phyloP scores from a whole-genome alignment of 2,113 vertebrate species.

The Pteronura brasiliensis region DNA sequence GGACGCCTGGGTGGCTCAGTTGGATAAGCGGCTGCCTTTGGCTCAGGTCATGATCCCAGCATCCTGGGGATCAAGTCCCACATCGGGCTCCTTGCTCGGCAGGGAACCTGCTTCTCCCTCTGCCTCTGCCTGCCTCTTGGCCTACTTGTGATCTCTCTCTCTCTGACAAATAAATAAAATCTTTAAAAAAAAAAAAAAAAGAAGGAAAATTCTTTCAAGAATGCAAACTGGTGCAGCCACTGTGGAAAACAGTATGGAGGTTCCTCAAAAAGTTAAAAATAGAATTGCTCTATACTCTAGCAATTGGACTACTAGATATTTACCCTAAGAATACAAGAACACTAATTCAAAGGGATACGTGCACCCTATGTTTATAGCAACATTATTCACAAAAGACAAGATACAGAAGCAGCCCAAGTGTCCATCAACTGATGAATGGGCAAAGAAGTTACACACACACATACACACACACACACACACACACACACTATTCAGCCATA shows the following conservation, averaged over 20 bases:
- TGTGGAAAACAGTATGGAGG: not conserved
- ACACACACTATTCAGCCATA: not conserved
- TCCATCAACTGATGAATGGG: not conserved
- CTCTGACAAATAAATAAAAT: too few relatives aligned
- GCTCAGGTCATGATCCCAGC: too few relatives aligned
- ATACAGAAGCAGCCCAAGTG: not conserved
- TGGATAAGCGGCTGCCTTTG: too few relatives aligned
- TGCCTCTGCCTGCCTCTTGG: too few relatives aligned
- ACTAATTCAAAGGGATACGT: not conserved
- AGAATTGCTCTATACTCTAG: not conserved
- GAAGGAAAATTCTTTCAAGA: not conserved
- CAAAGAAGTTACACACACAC: not conserved
- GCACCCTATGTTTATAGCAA: not conserved
- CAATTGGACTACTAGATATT: not conserved
- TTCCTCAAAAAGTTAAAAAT: not conserved
- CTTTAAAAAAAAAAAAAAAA: too few relatives aligned
- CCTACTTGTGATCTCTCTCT: too few relatives aligned
- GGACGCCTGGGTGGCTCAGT: too few relatives aligned
- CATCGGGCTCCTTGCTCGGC: too few relatives aligned
- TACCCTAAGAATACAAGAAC: not conserved
- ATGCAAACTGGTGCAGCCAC: not conserved
- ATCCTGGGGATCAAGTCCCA: too few relatives aligned
- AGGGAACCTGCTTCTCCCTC: too few relatives aligned
- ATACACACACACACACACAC: too few relatives aligned
- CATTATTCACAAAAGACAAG: not conserved